phyloP scores from a whole-genome alignment of 2,797 vertebrate species.

The Sebastes steindachneri region DNA sequence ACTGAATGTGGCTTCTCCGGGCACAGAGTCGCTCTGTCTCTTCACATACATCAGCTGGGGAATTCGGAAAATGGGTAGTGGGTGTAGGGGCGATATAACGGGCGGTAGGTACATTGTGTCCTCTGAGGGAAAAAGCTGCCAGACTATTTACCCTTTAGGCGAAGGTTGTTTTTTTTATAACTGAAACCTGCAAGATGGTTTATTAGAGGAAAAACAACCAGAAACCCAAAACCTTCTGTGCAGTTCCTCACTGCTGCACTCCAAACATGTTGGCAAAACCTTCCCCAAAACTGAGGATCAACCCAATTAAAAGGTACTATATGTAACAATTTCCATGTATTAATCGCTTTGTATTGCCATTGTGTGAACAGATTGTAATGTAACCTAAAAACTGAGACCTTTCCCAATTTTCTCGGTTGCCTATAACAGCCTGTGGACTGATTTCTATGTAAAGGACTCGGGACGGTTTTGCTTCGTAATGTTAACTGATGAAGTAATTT shows the following conservation, averaged over 20 bases:
- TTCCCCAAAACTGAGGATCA: not conserved
- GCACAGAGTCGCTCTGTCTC: slow-evolving; percentile 73
- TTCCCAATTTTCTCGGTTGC: too few relatives aligned
- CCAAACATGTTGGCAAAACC: not conserved
- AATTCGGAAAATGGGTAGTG: slow-evolving; percentile 66
- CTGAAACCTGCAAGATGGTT: slow-evolving; percentile 20
- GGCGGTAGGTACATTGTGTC: slow-evolving; percentile 55
- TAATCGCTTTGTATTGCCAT: too few relatives aligned
- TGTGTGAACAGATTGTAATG: too few relatives aligned
- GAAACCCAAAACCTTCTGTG: not conserved
- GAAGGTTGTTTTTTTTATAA: not conserved
- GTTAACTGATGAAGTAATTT: too few relatives aligned
- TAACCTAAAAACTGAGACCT: too few relatives aligned
- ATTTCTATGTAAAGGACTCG: too few relatives aligned
- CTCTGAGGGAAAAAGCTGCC: slow-evolving; percentile 40
- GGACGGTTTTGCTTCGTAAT: too few relatives aligned
- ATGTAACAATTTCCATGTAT: too few relatives aligned
- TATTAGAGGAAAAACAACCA: not conserved
- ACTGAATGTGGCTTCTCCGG: slow-evolving; percentile 48
- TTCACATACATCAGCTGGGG: slow-evolving; percentile 72
- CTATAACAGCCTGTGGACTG: too few relatives aligned
- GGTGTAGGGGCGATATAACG: slow-evolving; percentile 38
- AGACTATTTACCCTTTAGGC: slow-evolving; percentile 53
- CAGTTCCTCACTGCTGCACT: not conserved
- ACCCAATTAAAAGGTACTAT: too few relatives aligned